Conservation (phyloP, 2,113 vertebrate species). For the Aptenodytes patagonicus region DNA sequence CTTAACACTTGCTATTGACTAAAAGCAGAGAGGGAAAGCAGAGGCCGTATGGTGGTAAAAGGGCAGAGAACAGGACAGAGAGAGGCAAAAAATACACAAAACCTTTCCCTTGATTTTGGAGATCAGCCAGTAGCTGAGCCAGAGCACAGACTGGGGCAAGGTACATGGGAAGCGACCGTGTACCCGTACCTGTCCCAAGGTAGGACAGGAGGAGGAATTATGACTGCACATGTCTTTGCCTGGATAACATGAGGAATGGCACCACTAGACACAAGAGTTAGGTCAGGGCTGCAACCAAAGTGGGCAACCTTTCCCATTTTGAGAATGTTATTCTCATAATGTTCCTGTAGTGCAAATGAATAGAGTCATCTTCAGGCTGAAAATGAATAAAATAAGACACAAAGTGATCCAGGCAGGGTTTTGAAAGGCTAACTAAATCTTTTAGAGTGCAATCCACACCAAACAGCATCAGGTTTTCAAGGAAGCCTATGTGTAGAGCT, state of each 20-base stretch:
- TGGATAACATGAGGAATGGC: neutral
- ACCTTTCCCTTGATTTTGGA: neutral
- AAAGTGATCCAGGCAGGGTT: neutral
- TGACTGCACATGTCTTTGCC: neutral
- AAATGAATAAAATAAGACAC: neutral
- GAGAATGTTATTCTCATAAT: neutral
- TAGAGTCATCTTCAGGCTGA: neutral
- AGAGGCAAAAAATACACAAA: neutral
- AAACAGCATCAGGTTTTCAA: neutral
- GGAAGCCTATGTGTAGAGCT: neutral
- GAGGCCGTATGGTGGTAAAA: accelerated
- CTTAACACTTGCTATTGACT: neutral
- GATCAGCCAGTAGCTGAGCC: neutral
- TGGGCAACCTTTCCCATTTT: neutral
- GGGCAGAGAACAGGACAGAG: neutral
- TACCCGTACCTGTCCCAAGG: neutral
- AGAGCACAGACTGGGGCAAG: neutral
- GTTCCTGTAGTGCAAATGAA: neutral
- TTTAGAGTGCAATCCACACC: neutral
- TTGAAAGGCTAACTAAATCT: neutral
- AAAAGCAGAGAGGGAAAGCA: neutral
- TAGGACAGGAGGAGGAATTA: neutral
- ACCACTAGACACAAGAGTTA: neutral
- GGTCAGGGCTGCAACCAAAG: neutral
- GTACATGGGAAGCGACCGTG: neutral